phyloP scores from a whole-genome alignment of 2,113 vertebrate species.

The Myrmecophaga tridactyla region DNA sequence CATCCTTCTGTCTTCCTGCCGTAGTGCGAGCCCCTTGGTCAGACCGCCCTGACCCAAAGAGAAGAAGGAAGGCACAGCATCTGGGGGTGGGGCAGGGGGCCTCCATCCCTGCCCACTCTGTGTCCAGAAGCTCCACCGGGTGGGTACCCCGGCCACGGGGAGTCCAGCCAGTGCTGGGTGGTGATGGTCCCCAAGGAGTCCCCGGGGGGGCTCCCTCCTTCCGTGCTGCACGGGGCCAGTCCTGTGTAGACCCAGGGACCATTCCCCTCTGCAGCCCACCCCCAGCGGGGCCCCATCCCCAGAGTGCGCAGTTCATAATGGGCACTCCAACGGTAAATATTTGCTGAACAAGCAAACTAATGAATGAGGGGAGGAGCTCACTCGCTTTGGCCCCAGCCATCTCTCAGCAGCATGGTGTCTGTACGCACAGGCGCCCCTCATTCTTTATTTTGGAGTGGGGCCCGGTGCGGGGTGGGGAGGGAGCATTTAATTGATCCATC shows the following conservation, averaged over 20 bases:
- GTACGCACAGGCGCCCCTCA: too few species aligned
- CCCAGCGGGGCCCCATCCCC: fast-evolving
- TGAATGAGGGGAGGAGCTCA: too few species aligned
- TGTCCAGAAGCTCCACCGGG: not conserved
- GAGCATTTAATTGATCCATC: too few species aligned
- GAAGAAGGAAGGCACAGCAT: not conserved
- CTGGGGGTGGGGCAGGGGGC: not conserved
- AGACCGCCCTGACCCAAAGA: not conserved
- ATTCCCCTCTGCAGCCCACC: not conserved
- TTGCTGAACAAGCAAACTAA: too few species aligned
- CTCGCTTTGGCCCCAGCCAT: too few species aligned
- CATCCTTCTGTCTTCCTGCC: too few species aligned
- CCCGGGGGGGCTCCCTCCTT: not conserved
- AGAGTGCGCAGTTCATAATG: too few species aligned
- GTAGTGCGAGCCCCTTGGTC: not conserved
- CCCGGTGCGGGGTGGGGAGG: too few species aligned
- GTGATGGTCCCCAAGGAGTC: not conserved
- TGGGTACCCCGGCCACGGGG: not conserved
- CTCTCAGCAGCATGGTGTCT: too few species aligned
- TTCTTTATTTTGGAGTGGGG: too few species aligned
- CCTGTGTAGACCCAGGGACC: not conserved
- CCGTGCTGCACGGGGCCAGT: not conserved
- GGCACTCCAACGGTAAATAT: too few species aligned
- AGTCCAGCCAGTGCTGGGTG: not conserved
- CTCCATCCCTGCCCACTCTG: not conserved